Conservation (phyloP, 1,140 invertebrate genomes). For the Nomia melanderi region DNA sequence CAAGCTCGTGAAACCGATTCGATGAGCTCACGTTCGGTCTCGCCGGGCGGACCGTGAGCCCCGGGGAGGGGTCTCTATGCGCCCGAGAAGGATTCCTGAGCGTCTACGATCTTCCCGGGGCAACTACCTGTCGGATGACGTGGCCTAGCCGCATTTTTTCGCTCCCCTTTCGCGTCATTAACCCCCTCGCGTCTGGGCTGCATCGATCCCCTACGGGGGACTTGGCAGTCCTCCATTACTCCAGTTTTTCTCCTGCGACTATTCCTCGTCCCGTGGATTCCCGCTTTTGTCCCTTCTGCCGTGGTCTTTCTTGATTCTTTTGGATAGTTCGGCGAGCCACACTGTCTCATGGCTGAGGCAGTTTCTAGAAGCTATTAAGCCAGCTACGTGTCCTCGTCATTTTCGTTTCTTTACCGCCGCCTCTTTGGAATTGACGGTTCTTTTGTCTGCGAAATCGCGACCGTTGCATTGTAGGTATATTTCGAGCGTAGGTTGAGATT, state of each 20-base stretch:
- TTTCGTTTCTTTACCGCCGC: no score
- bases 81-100: constrained; percentile 36
- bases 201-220: constrained; percentile 3
- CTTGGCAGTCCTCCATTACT: neutral
- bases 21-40: no score
- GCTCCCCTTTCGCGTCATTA: constrained; percentile 36
- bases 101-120: constrained; percentile 52
- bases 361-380: no score
- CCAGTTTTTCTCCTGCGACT: neutral
- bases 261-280: neutral
- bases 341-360: no score
- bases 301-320: no score
- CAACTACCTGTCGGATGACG: constrained; percentile 60
- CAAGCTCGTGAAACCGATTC: constrained; percentile 39
- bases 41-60: neutral
- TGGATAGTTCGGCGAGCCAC: no score
- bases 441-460: no score
- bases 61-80: constrained; percentile 4
- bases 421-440: no score
- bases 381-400: no score
- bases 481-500: no score
- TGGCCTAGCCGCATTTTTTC: constrained; percentile 46
- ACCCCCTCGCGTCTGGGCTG: neutral
- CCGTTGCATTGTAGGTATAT: no score
- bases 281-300: no score